Evolutionary conservation across 2,113 vertebrate genomes (phyloP), one percentile per base, ranked within the genome.

Genomic region (Mastomys natalensis): DNA sequence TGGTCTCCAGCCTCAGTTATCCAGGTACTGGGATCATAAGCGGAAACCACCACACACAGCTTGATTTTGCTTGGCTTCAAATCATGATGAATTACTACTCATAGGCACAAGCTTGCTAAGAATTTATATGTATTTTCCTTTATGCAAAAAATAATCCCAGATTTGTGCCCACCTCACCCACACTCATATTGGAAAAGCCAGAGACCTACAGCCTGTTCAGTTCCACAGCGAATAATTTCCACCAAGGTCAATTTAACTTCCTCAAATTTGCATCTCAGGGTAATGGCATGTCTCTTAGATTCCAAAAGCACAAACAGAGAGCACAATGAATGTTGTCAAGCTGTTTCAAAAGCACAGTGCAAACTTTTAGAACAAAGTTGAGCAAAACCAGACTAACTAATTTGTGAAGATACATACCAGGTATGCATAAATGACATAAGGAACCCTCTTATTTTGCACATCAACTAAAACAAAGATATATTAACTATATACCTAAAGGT

Each of bases 291-390:
- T 85, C 72, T 92, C 45, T 77, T 66, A 84, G 31, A 37, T 53
- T 94, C 93, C 34, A 40, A 51, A 89, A 93, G 86, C 29, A 74
- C 64, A 90, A 68, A 81, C 40, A 74, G 86, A 95, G 89, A 95
- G 6, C n/a, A 80, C 88, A 94, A 55, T 19, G 55, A 60, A 62
- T 51, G 6, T 45, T 77, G n/a, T 43, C 87, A 64, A 95, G 40
- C 43, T 73, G 37, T 55, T 93, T 93, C 22, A 68, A 93, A 94
- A 70, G n/a, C 66, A 73, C 34, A 77, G 80, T 9, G 72, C 21
- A 87, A 55, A 64, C 1, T 64, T 29, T 92, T 31, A 64, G 58
- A 45, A 87, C 16, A 96, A 62, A 62, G n/a, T n/a, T 62, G 55
- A 60, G 16, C 55, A 62, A 62, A 84, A 17, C 1, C 58, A 62